phyloP scores from a whole-genome alignment of 2,888 invertebrate genomes.

The Lasius platythorax region DNA sequence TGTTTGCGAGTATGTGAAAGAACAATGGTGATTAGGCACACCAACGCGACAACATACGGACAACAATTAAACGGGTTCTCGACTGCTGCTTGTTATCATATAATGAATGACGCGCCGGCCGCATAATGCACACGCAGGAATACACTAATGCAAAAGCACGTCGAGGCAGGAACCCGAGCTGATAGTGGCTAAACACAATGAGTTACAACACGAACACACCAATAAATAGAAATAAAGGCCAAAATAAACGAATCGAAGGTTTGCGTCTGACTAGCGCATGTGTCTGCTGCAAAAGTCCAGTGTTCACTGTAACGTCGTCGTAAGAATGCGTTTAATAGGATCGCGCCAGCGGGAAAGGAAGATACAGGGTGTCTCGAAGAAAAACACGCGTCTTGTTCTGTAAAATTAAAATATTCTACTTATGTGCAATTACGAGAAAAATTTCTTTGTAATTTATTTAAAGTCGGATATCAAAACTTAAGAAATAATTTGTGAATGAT shows the following conservation, averaged over 20 bases:
- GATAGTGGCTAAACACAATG: constrained; percentile 27
- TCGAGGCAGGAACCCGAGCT: constrained; percentile 14
- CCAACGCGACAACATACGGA: constrained; percentile 59
- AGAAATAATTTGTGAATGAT: neutral
- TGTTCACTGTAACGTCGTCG: constrained; percentile 61
- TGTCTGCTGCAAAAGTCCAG: constrained; percentile 70
- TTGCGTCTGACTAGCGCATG: constrained; percentile 56
- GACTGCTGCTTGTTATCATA: constrained; percentile 66
- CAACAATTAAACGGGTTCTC: constrained; percentile 65
- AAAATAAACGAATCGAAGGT: constrained; percentile 53
- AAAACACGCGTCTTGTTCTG: neutral
- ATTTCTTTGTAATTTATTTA: no score
- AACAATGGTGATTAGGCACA: constrained; percentile 35
- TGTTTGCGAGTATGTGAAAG: constrained; percentile 47
- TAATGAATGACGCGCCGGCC: constrained; percentile 59
- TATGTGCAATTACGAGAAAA: no score
- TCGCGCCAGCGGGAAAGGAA: constrained; percentile 50
- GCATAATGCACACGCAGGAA: constrained; percentile 44
- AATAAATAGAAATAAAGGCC: neutral
- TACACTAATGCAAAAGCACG: neutral
- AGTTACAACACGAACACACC: constrained; percentile 37
- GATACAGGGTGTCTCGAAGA: constrained; percentile 49
- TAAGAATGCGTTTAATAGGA: constrained; percentile 68
- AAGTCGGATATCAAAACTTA: no score
- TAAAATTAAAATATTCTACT: neutral